Evolutionary conservation across 2,113 vertebrate genomes (phyloP).

Genomic region (Merops nubicus): DNA sequence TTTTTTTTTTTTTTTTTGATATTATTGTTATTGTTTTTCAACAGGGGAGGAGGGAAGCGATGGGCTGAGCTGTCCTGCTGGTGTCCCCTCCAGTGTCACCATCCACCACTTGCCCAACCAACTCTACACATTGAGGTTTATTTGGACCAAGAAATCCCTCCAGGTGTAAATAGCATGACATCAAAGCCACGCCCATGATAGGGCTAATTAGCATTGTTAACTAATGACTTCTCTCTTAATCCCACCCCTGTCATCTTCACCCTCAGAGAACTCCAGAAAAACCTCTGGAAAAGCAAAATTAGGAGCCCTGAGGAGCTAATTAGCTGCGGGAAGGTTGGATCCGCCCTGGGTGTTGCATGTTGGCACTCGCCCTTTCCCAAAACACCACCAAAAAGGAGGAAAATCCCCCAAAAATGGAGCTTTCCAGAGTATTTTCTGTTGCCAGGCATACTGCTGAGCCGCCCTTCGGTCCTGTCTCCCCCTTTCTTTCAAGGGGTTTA

Average conservation of each 20-base stretch:
- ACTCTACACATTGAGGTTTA: background rate
- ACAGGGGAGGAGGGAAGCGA: background rate
- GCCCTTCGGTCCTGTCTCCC: background rate
- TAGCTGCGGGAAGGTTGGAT: background rate
- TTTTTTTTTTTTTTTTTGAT: background rate
- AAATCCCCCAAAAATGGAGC: background rate
- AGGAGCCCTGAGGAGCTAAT: background rate
- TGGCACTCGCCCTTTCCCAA: accelerated
- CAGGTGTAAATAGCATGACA: background rate
- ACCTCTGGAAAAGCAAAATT: background rate
- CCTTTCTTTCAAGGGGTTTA: background rate
- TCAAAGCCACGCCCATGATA: background rate
- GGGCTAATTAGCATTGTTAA: background rate
- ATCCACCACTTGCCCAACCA: background rate
- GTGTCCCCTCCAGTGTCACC: background rate
- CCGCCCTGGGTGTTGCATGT: background rate
- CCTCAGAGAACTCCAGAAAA: accelerated
- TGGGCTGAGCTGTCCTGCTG: background rate
- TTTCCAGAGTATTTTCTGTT: background rate
- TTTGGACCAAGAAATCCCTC: background rate
- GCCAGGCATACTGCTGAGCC: accelerated
- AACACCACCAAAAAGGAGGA: background rate
- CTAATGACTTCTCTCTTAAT: background rate
- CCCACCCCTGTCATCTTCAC: accelerated
- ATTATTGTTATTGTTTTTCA: background rate